These are phyloP conservation scores for Calliphora vicina DNA, from an alignment of 1,140 invertebrate species.

Conservation along the genomic window DNA sequence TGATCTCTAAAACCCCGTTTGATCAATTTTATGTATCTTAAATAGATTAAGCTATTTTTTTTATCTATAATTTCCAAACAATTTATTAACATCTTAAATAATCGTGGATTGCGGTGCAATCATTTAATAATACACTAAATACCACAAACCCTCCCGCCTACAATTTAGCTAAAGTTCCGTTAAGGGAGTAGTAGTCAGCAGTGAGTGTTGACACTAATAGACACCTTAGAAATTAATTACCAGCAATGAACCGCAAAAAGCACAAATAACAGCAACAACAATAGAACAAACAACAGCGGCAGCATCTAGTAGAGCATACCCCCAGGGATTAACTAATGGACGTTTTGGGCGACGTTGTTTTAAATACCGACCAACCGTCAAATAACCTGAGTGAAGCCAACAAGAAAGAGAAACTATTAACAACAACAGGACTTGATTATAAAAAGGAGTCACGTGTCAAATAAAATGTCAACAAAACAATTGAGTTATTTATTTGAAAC, in stretches of 20 bases:
- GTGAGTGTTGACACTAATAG: constrained; percentile 28
- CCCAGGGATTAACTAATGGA: constrained; percentile 10
- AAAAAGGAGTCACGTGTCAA: constrained; percentile 36
- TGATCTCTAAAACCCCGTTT: no score
- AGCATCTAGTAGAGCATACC: not conserved
- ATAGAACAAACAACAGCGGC: not conserved
- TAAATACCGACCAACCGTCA: constrained; percentile 31
- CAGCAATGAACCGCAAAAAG: constrained; percentile 35
- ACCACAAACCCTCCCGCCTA: not conserved
- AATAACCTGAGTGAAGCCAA: not conserved
- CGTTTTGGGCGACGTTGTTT: constrained; percentile 5
- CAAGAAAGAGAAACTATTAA: not conserved
- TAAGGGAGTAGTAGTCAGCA: not conserved
- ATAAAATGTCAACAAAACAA: constrained; percentile 37
- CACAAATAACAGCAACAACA: not conserved
- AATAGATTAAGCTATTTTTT: not conserved
- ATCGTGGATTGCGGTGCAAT: not conserved
- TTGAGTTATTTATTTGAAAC: constrained; percentile 34
- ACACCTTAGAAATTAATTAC: constrained; percentile 36
- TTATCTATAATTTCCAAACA: not conserved
- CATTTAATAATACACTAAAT: not conserved
- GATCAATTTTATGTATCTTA: not conserved
- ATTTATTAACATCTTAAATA: not conserved
- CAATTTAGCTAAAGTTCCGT: not conserved
- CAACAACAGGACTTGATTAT: not conserved